A percentile compares a stretch with the other conserved stretches of the same genome.
These are phyloP conservation scores for Drosophila putrida DNA, from an alignment of 2,888 invertebrate genomes.

Conservation along the genomic window DNA sequence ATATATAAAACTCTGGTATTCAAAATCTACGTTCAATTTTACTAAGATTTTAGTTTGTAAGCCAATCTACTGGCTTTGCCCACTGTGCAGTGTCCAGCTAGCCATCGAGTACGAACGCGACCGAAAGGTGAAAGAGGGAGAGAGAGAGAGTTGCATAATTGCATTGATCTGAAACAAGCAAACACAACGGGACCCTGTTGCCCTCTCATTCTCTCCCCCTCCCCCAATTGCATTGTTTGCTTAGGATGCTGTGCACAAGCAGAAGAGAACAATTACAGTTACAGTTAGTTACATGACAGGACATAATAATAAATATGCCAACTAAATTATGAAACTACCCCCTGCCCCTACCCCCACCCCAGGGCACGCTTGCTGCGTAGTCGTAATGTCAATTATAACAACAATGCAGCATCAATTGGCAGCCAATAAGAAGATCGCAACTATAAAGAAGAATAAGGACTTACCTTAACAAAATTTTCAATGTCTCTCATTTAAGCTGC, in stretches of 20 bases:
- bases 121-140: not conserved
- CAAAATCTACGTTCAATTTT: too few species aligned
- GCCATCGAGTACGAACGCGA: not conserved
- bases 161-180: slow-evolving; percentile 68
- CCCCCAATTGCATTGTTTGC: slow-evolving; percentile 52
- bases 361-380: slow-evolving; percentile 5
- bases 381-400: not conserved
- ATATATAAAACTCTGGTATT: too few species aligned
- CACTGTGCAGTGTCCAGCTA: slow-evolving; percentile 17
- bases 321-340: slow-evolving; percentile 73
- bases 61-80: too few species aligned
- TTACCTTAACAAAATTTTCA: not conserved
- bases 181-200: slow-evolving; percentile 40
- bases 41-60: too few species aligned
- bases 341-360: not conserved
- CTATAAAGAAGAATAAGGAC: not conserved
- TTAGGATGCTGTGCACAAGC: slow-evolving; percentile 65
- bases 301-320: slow-evolving; percentile 77
- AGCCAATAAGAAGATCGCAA: not conserved
- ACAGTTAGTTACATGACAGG: slow-evolving; percentile 61
- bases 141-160: slow-evolving; percentile 54
- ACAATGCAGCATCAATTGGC: not conserved
- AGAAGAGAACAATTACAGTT: slow-evolving; percentile 29
- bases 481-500: not conserved
- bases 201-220: not conserved